These are phyloP conservation scores for Hypercompe scribonia DNA, from an alignment of 2,888 invertebrate species.

Conservation along the genomic window DNA sequence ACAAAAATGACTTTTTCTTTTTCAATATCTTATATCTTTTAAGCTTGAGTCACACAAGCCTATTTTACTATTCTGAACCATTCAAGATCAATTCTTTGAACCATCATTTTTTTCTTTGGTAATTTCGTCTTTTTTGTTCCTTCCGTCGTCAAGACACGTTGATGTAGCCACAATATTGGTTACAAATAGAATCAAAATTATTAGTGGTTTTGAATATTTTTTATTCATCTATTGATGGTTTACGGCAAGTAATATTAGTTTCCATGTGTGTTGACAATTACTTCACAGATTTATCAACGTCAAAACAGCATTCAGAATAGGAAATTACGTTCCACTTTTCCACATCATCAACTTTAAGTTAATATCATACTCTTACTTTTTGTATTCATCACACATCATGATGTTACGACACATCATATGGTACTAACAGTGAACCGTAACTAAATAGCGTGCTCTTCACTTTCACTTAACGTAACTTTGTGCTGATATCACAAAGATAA, in stretches of 20 bases:
- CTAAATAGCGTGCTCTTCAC: slow-evolving; percentile 7
- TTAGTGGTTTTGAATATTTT: no score
- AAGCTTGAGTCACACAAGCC: background rate
- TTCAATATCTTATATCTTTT: background rate
- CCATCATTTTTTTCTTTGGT: no score
- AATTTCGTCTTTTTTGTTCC: background rate
- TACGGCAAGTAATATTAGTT: background rate
- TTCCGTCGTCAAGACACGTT: no score
- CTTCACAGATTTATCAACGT: background rate
- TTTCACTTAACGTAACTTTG: slow-evolving; percentile 19
- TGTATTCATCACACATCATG: slow-evolving; percentile 17
- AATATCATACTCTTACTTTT: slow-evolving; percentile 21
- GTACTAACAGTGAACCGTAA: slow-evolving; percentile 13
- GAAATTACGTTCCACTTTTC: slow-evolving; percentile 16
- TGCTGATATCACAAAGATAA: slow-evolving; percentile 14
- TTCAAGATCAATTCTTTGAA: background rate
- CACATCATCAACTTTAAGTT: slow-evolving; percentile 12
- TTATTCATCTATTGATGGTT: background rate
- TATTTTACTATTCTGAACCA: background rate
- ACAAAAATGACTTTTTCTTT: background rate
- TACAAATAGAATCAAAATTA: no score
- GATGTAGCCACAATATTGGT: no score
- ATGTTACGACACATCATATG: slow-evolving; percentile 14
- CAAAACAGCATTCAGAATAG: background rate
- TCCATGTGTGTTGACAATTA: background rate